A percentile compares a stretch with the other conserved stretches of the same genome.
These are phyloP conservation scores for Illadopsis cleaveri DNA, from an alignment of 2,113 vertebrate species.

Conservation along the genomic window DNA sequence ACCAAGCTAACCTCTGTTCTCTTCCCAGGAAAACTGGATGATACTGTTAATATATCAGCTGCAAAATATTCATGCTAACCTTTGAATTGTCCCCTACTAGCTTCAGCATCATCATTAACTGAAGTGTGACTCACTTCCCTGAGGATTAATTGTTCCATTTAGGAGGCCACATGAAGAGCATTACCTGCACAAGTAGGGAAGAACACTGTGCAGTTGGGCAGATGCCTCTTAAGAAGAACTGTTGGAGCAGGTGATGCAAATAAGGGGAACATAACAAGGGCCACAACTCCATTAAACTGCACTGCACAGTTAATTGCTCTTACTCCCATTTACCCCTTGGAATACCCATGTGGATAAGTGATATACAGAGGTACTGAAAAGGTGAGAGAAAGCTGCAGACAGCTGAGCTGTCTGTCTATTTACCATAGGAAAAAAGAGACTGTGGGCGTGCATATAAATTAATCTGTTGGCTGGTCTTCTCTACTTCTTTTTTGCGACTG, in stretches of 20 bases:
- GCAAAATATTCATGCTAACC: slow-evolving; percentile 3
- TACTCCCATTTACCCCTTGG: neutral
- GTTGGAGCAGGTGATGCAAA: neutral
- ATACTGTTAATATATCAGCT: neutral
- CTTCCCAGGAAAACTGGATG: neutral
- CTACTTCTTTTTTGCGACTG: neutral
- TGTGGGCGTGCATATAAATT: neutral
- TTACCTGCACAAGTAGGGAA: neutral
- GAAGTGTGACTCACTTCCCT: slow-evolving; percentile 2
- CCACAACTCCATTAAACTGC: neutral
- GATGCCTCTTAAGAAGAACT: neutral
- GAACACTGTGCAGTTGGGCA: neutral
- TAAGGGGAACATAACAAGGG: neutral
- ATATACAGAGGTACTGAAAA: neutral
- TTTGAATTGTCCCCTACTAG: neutral
- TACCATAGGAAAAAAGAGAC: neutral
- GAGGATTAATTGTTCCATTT: slow-evolving; percentile 9
- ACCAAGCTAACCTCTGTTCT: neutral
- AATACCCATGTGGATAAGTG: neutral
- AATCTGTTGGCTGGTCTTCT: neutral
- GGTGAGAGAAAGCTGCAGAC: neutral
- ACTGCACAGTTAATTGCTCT: neutral
- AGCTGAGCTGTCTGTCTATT: neutral
- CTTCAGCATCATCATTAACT: slow-evolving; percentile 1
- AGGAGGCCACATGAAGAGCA: neutral